Base-by-base conservation (phyloP, 2,888 invertebrate species). In the Morinoia aosen region DNA sequence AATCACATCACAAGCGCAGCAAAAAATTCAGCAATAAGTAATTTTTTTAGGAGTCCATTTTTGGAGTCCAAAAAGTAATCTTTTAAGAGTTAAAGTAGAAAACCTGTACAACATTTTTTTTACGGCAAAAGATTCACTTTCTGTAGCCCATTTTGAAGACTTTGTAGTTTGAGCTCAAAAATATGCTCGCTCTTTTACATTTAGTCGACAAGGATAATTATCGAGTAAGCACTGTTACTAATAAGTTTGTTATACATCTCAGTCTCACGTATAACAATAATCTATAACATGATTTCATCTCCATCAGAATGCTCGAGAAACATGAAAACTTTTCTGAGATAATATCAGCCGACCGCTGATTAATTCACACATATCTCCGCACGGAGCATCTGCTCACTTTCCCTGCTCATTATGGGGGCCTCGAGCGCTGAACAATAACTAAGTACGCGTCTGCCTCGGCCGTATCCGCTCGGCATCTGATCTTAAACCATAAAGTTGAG, bases 371-470 rank as follows among this genome's bases (percentile, higher is more conserved):
- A 76, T 76, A 76, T 16, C 25, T 76, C 76, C 2, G 76, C 76
- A 76, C 8, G 76, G 25, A 76, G 76, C 76, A 76, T 76, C 76
- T 76, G 76, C 76, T 76, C 76, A 76, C 76, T 76, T 76, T 76
- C 76, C 76, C 76, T 16, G 76, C 33, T 76, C 76, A 76, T 76
- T 76, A 76, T 76, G 76, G 16, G 76, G 76, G 76, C 76, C 33
- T 76, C 25, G 76, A 76, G 76, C 76, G 76, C 76, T 76, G 76
- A 76, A 76, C 76, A 76, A 76, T 76, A 76, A 76, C 76, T 76
- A 76, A 76, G 76, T 76, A 76, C 76, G 76, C 90, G 90, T 90
- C 90, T 90, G 48, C 40, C 16, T 48, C 48, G 48, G 48, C 40
- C 90, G 19, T 90, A 90, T 90, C 90, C 90, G 48, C 40, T 40